Percentiles rank a stretch among this genome's conserved stretches.
Evolutionary conservation across 2,797 vertebrate species (phyloP).

Genomic region (Babyrousa celebensis): DNA sequence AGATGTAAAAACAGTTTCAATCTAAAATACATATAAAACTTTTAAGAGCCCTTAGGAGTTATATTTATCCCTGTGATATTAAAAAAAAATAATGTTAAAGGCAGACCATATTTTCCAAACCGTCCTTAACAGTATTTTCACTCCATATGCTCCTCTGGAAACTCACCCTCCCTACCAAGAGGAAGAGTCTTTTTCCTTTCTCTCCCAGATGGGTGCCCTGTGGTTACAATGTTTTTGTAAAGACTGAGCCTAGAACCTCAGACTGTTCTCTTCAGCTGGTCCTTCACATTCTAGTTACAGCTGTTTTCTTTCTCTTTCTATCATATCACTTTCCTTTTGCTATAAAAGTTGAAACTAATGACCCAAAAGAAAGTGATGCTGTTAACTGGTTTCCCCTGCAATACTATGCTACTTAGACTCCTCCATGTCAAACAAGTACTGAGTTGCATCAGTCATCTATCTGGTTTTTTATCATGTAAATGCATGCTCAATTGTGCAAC

Average conservation of each 20-base stretch:
- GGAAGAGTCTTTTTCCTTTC: background rate
- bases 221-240: background rate
- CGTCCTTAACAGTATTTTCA: background rate
- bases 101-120: background rate
- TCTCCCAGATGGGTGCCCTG: fast-evolving
- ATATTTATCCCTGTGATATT: background rate
- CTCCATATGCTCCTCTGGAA: background rate
- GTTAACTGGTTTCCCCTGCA: background rate
- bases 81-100: background rate
- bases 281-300: background rate
- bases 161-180: background rate
- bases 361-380: background rate
- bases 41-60: background rate
- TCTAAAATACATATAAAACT: background rate
- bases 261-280: background rate
- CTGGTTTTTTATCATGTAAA: background rate
- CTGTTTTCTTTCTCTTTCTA: background rate
- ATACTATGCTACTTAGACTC: fast-evolving
- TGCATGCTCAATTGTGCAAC: background rate
- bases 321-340: background rate
- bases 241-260: background rate
- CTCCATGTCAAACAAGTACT: fast-evolving
- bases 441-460: background rate
- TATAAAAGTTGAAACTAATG: background rate
- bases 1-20: background rate